Percentiles rank a stretch among this genome's conserved stretches.
These are phyloP conservation scores for Nebria salina DNA, from an alignment of 2,888 invertebrate species.

Conservation along the genomic window DNA sequence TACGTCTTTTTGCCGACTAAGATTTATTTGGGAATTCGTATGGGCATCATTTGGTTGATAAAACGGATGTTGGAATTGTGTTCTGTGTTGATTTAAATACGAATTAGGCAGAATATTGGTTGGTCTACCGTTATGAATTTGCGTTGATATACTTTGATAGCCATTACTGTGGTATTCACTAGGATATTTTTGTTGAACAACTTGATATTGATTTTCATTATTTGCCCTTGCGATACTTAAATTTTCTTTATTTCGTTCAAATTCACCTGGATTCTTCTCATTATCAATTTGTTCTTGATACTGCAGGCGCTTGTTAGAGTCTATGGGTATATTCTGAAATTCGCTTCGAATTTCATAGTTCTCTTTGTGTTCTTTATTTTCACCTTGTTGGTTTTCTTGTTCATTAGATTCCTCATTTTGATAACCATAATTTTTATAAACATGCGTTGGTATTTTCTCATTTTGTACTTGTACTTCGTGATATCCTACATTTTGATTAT, in stretches of 20 bases:
- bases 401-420: neutral
- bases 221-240: neutral
- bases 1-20: slow-evolving; percentile 19
- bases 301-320: neutral
- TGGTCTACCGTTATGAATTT: neutral
- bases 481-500: neutral
- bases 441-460: slow-evolving; percentile 9
- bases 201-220: slow-evolving; percentile 9
- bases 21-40: neutral
- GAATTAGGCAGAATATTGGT: neutral
- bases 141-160: neutral
- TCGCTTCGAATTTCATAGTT: neutral
- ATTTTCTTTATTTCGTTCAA: neutral
- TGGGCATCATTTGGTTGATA: neutral
- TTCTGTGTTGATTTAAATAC: neutral
- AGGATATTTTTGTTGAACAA: neutral
- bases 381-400: neutral
- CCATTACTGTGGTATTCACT: neutral
- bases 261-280: neutral
- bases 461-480: slow-evolving; percentile 6
- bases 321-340: neutral
- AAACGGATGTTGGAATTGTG: neutral
- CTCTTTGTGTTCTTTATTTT: too few relatives aligned
- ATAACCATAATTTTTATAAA: neutral
- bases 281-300: neutral